Evolutionary conservation across 2,797 vertebrate species (phyloP).

Genomic region (Lerista edwardsae): DNA sequence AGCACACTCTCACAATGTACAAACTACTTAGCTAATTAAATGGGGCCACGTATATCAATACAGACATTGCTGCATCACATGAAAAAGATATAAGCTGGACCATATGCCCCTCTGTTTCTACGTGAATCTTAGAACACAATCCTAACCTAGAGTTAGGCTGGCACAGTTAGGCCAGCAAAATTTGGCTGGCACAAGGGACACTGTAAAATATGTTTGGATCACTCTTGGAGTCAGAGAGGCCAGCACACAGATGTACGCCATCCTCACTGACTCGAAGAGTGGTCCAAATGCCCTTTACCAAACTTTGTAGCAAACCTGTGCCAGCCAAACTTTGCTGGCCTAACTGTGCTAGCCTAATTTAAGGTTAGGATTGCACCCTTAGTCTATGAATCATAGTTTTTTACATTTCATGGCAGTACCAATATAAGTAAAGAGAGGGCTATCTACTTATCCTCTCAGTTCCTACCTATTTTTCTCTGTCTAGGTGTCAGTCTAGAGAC

Average conservation of each 20-base stretch:
- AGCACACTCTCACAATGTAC: not conserved
- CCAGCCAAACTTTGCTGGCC: too few relatives aligned
- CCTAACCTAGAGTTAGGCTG: too few relatives aligned
- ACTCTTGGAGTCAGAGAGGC: too few relatives aligned
- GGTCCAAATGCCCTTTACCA: too few relatives aligned
- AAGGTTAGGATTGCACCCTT: not conserved
- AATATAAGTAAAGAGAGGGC: not conserved
- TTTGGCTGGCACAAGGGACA: too few relatives aligned
- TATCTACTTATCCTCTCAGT: not conserved
- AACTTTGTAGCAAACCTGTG: too few relatives aligned
- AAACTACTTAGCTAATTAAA: conserved; percentile 15
- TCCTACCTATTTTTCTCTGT: not conserved
- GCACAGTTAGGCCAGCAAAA: too few relatives aligned
- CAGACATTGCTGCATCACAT: not conserved
- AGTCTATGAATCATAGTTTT: conserved; percentile 27
- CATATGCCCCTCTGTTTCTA: not conserved
- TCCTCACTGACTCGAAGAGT: too few relatives aligned
- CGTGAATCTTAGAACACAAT: too few relatives aligned
- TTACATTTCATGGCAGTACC: conserved; percentile 39
- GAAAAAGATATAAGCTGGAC: conserved; percentile 19
- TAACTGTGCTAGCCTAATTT: too few relatives aligned
- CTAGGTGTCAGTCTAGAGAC: not conserved
- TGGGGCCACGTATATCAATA: not conserved
- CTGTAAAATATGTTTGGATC: too few relatives aligned
- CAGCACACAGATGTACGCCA: too few relatives aligned